These are phyloP conservation scores for Synchiropus splendidus DNA, from an alignment of 2,113 vertebrate species.

Conservation along the genomic window DNA sequence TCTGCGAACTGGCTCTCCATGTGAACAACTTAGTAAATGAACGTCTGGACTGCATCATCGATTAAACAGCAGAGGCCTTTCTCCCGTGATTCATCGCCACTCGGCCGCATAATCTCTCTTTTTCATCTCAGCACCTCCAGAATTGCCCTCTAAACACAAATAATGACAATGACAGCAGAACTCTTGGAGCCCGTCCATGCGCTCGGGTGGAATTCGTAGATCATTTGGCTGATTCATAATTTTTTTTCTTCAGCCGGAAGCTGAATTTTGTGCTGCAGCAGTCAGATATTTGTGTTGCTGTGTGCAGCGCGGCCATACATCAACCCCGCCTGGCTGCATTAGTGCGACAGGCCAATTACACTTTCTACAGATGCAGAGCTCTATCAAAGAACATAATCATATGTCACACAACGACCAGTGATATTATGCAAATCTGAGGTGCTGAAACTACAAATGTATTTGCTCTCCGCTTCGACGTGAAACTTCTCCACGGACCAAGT, in stretches of 20 bases:
- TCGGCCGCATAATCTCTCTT: conserved; percentile 56
- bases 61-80: conserved; percentile 45
- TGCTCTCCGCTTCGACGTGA: too few relatives aligned
- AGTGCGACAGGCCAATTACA: conserved; percentile 7
- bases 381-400: conserved; percentile 1
- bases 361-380: conserved; percentile 2
- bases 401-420: neutral
- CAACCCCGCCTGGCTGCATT: conserved; percentile 3
- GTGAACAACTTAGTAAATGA: conserved; percentile 48
- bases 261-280: conserved; percentile 10
- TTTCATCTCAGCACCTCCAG: conserved; percentile 55
- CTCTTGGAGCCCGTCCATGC: conserved; percentile 19
- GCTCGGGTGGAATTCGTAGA: conserved; percentile 31
- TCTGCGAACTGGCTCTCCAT: conserved; percentile 40
- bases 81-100: conserved; percentile 43
- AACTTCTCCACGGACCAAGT: too few relatives aligned
- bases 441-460: too few relatives aligned
- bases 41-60: conserved; percentile 42
- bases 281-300: conserved; percentile 21
- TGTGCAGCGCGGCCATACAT: conserved; percentile 22
- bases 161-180: conserved; percentile 48
- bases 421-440: too few relatives aligned
- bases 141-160: conserved; percentile 58
- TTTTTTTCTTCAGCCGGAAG: conserved; percentile 26
- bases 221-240: conserved; percentile 47